Percentiles rank a stretch among this genome's conserved stretches.
Evolutionary conservation across 2,797 vertebrate genomes (phyloP).

Genomic region (Thamnophis elegans): DNA sequence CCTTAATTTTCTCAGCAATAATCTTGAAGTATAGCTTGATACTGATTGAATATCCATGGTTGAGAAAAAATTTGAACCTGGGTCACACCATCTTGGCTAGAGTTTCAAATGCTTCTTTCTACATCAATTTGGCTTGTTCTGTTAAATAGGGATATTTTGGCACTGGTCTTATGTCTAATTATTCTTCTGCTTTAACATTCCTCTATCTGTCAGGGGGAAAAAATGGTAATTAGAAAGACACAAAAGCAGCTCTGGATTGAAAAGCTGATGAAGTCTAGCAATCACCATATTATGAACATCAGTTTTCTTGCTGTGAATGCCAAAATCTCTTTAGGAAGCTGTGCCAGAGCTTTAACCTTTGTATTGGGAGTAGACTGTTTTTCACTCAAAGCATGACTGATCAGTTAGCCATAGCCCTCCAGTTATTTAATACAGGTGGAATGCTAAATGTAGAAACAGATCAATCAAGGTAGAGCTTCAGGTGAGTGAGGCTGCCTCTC

Average conservation of each 20-base stretch:
- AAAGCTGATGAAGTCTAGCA: conserved; percentile 1
- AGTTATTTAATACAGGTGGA: neutral
- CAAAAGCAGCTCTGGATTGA: neutral
- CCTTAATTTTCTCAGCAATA: neutral
- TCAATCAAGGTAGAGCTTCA: neutral
- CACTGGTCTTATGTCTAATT: neutral
- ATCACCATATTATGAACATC: neutral
- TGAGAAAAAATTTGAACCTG: neutral
- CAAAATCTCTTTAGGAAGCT: conserved; percentile 6
- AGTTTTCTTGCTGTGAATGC: neutral
- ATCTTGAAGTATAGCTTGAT: neutral
- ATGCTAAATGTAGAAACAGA: neutral
- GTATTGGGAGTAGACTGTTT: neutral
- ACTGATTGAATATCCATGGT: neutral
- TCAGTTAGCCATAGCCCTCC: neutral
- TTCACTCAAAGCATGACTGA: conserved; percentile 9
- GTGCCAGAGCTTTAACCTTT: neutral
- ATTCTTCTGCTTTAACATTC: neutral
- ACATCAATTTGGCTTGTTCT: neutral
- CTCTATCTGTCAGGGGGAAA: neutral
- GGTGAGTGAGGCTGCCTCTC: neutral
- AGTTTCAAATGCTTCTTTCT: neutral
- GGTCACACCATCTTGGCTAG: neutral
- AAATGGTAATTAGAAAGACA: neutral
- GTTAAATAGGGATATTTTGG: neutral